Evolutionary conservation across 2,113 vertebrate species (phyloP), one percentile per base, ranked within the genome.

Genomic region (Illadopsis cleaveri): DNA sequence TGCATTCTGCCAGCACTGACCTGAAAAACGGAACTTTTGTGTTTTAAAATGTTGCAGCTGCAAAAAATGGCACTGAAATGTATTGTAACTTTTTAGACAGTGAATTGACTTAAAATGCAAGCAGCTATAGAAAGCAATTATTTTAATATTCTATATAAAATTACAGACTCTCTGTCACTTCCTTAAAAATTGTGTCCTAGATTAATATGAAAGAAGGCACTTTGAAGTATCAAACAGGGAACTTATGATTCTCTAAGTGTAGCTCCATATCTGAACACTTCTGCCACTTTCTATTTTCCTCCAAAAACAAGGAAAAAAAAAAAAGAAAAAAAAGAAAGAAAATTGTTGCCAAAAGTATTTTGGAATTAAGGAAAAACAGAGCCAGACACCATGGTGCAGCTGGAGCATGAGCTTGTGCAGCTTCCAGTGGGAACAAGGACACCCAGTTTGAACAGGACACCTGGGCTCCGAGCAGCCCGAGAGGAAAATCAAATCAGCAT

Each of bases 401-500:
- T 44, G 27, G 35, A 79, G 3, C 5, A 14, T 5, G 23, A 90
- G 11, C 4, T 69, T 28, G 25, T 3, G 2, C 0, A 3, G 27
- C 40, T 82, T 64, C 48, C 65, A 66, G 38, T 0, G 2, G 33
- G 20, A 71, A 8, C 5, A 12, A 4, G 10, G 54, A 66, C 8
- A 11, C 1, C 11, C 15, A 3, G 11, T 19, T 48, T 2, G 2
- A 16, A 2, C 11, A 17, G 73, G 21, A 82, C 11, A 3, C n/a
- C 37, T 3, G n/a, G 48, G 31, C 38, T 75, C 5, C 0, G 1
- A 35, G 61, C 27, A 69, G 5, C 15, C 62, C 4, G 2, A 44
- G 6, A 24, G 18, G 7, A 2, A 58, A 54, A 84, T 11, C 33
- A 31, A 17, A 35, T 8, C 38, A 18, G 12, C 1, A 2, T 9